These are phyloP conservation scores for Pimpla rufipes DNA, from an alignment of 2,888 invertebrate species.

Conservation along the genomic window DNA sequence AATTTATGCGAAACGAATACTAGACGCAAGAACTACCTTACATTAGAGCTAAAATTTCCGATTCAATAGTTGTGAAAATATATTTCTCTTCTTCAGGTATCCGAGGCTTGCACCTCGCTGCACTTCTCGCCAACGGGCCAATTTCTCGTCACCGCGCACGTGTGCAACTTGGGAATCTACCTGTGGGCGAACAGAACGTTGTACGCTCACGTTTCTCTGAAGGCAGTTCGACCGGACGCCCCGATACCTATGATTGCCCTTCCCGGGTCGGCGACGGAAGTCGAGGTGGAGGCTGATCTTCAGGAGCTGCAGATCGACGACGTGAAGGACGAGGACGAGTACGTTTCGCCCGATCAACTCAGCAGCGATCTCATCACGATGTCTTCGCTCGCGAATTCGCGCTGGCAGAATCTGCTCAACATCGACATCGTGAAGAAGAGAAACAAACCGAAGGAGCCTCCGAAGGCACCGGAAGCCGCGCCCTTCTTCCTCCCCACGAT, in stretches of 20 bases:
- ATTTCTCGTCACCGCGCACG: slow-evolving; percentile 95
- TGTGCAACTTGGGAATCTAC: slow-evolving; percentile 95
- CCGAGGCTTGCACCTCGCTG: slow-evolving; percentile 93
- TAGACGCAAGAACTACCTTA: no score
- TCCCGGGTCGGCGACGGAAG: slow-evolving; percentile 83
- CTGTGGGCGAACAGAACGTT: slow-evolving; percentile 97
- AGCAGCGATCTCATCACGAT: slow-evolving; percentile 92
- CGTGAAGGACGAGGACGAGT: slow-evolving; percentile 86
- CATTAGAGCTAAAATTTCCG: no score
- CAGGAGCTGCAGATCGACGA: slow-evolving; percentile 89
- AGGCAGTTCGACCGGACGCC: slow-evolving; percentile 87
- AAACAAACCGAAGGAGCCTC: slow-evolving; percentile 95
- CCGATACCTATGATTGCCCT: slow-evolving; percentile 87
- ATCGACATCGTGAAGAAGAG: slow-evolving; percentile 94
- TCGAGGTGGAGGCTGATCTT: slow-evolving; percentile 86
- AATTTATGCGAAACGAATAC: no score
- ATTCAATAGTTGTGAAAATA: not conserved
- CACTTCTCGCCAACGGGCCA: slow-evolving; percentile 96
- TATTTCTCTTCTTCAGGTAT: slow-evolving; percentile 86
- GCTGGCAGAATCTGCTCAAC: slow-evolving; percentile 96
- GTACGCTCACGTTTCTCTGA: slow-evolving; percentile 93
- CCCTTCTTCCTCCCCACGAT: slow-evolving; percentile 98
- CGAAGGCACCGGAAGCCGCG: slow-evolving; percentile 94
- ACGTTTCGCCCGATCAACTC: slow-evolving; percentile 92
- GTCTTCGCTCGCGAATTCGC: slow-evolving; percentile 93